Conservation (phyloP, 2,113 vertebrate genomes). For the Chiloscyllium plagiosum region DNA sequence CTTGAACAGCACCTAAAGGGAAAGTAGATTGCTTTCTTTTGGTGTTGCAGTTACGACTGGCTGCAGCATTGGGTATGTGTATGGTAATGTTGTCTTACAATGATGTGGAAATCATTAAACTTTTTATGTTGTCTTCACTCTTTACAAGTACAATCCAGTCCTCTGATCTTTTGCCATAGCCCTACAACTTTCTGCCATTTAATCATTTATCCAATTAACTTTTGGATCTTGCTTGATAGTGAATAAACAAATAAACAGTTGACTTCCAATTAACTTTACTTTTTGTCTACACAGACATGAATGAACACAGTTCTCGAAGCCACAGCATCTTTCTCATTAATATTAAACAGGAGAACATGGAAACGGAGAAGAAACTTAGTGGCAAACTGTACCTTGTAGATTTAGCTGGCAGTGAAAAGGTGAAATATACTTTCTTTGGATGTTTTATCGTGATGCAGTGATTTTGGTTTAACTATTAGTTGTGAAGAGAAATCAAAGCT, state of each 20-base stretch:
- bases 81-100: background rate
- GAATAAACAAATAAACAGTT: background rate
- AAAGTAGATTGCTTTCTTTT: background rate
- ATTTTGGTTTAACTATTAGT: background rate
- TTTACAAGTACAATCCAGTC: background rate
- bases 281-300: slow-evolving; percentile 77
- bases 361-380: slow-evolving; percentile 88
- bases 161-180: background rate
- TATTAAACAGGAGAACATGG: slow-evolving; percentile 93
- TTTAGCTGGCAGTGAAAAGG: slow-evolving; percentile 94
- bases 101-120: background rate
- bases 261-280: slow-evolving; percentile 7
- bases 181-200: background rate
- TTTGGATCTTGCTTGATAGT: background rate
- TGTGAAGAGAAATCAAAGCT: background rate
- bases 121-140: background rate
- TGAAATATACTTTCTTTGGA: slow-evolving; percentile 43
- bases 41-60: background rate
- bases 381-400: slow-evolving; percentile 95
- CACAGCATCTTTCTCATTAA: slow-evolving; percentile 96
- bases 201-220: background rate
- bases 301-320: slow-evolving; percentile 95
- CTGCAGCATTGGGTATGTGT: no score
- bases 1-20: background rate
- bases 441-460: background rate